These are phyloP conservation scores for Stomatorhinus ivindoensis DNA, from an alignment of 2,113 vertebrate species.

Conservation along the genomic window DNA sequence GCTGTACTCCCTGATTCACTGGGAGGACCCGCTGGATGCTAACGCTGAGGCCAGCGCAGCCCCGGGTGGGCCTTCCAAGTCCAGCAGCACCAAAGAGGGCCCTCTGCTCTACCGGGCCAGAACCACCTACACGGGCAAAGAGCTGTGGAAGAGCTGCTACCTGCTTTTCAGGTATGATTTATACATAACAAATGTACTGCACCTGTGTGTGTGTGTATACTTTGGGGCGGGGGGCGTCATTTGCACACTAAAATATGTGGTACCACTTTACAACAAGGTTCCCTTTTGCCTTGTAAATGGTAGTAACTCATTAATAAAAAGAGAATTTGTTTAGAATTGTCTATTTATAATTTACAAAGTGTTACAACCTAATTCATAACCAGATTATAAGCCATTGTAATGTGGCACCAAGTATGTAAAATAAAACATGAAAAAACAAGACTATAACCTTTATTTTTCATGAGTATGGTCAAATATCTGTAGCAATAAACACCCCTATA, in stretches of 20 bases:
- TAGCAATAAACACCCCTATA: too few relatives aligned
- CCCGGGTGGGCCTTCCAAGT: slow-evolving; percentile 29
- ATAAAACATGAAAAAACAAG: too few relatives aligned
- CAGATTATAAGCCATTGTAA: too few relatives aligned
- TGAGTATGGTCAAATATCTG: too few relatives aligned
- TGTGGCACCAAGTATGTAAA: too few relatives aligned
- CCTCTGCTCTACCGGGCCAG: slow-evolving; percentile 75
- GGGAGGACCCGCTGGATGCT: slow-evolving; percentile 88
- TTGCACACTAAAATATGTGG: background rate
- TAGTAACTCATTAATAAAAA: too few relatives aligned
- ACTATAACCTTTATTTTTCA: too few relatives aligned
- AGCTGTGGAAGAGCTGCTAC: slow-evolving; percentile 89
- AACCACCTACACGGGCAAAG: slow-evolving; percentile 88
- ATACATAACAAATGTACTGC: background rate
- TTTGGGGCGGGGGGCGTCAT: background rate
- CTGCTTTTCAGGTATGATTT: slow-evolving; percentile 79
- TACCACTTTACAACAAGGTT: too few relatives aligned
- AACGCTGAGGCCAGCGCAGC: slow-evolving; percentile 44
- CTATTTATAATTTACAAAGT: too few relatives aligned
- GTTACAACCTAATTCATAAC: too few relatives aligned
- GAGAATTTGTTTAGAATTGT: too few relatives aligned
- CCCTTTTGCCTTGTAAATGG: too few relatives aligned
- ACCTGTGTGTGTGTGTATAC: background rate
- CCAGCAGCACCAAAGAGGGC: slow-evolving; percentile 74
- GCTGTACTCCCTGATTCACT: slow-evolving; percentile 88